Evolutionary conservation across 2,113 vertebrate species (phyloP).

Genomic region (Notiomystis cincta): DNA sequence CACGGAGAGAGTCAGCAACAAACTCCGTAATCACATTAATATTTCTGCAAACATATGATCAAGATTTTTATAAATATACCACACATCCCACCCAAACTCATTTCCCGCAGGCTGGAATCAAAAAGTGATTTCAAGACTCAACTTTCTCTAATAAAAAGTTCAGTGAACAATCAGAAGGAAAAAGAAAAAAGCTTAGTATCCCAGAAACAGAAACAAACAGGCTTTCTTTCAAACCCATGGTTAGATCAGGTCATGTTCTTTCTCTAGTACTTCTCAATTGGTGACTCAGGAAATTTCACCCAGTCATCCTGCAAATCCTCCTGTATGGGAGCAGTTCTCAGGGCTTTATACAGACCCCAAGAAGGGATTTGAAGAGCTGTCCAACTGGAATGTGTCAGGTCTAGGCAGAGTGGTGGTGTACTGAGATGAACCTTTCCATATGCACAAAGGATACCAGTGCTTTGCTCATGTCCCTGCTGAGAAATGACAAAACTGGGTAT

Average conservation of each 20-base stretch:
- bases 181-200: not conserved
- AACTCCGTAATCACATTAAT: not conserved
- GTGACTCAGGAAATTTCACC: not conserved
- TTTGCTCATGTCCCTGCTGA: not conserved
- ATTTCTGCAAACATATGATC: not conserved
- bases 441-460: not conserved
- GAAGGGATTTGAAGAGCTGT: not conserved
- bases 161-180: not conserved
- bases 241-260: not conserved
- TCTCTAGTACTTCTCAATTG: not conserved
- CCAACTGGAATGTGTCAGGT: not conserved
- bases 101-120: not conserved
- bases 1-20: not conserved
- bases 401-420: not conserved
- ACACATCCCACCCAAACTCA: not conserved
- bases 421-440: not conserved
- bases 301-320: fast-evolving
- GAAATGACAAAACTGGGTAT: not conserved
- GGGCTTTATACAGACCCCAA: not conserved
- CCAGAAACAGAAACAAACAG: not conserved
- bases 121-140: not conserved
- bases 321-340: not conserved
- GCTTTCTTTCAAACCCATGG: not conserved
- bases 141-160: not conserved
- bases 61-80: not conserved